phyloP scores from a whole-genome alignment of 2,113 vertebrate genomes.

The Pelvicachromis taeniatus region DNA sequence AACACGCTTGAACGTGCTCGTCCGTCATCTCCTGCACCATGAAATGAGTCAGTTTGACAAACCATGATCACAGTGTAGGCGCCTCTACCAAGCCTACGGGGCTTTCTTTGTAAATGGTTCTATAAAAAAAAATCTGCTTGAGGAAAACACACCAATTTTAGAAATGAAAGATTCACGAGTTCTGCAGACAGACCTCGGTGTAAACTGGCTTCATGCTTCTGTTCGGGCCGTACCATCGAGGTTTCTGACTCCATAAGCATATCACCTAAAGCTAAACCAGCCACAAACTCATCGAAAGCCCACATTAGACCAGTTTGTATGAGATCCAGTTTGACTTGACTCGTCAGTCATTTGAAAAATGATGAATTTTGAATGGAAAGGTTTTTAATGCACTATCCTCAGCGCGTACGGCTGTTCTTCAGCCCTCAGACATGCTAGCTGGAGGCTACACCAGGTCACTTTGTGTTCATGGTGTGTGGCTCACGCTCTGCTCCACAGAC shows the following conservation, averaged over 20 bases:
- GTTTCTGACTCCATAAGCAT: no score
- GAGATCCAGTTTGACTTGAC: neutral
- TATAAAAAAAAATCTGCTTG: no score
- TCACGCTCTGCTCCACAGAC: neutral
- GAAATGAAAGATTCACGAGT: neutral
- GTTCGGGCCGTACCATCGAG: neutral
- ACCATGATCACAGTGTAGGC: neutral
- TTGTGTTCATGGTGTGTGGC: neutral
- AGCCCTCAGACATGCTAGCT: neutral
- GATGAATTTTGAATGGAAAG: neutral
- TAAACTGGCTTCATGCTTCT: neutral
- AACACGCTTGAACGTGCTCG: neutral
- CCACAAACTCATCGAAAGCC: neutral
- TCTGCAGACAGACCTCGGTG: neutral
- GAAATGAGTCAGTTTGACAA: neutral
- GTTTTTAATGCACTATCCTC: neutral
- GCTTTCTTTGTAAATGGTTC: neutral
- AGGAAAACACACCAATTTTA: neutral
- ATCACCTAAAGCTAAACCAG: no score
- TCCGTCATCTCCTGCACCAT: neutral
- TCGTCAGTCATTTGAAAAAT: neutral
- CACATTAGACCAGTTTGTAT: neutral
- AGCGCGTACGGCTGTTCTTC: neutral
- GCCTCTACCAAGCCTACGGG: neutral
- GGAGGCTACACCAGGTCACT: neutral